Conservation (phyloP, 2,113 vertebrate species). For the Colossoma macropomum region DNA sequence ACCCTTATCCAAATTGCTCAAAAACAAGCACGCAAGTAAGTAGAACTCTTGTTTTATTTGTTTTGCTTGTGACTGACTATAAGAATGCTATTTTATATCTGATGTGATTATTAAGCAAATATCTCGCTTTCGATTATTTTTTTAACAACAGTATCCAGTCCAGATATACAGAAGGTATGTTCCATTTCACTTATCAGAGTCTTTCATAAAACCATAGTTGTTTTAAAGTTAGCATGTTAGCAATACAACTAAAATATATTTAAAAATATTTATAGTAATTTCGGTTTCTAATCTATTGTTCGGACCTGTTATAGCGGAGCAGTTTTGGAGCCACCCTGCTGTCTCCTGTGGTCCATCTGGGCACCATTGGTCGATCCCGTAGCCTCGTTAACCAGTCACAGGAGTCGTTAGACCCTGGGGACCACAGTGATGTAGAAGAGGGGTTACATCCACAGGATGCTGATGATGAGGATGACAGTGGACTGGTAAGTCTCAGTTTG, state of each 20-base stretch:
- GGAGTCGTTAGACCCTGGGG: constrained; percentile 77
- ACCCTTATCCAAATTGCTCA: constrained; percentile 89
- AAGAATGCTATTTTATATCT: background rate
- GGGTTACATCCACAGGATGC: constrained; percentile 81
- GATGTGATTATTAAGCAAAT: background rate
- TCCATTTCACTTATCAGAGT: background rate
- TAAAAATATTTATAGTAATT: background rate
- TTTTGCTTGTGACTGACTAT: background rate
- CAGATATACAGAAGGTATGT: constrained; percentile 89
- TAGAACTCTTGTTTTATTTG: constrained; percentile 8
- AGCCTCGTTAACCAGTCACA: constrained; percentile 80
- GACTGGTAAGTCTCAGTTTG: constrained; percentile 72
- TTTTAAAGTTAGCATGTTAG: background rate
- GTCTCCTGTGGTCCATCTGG: constrained; percentile 80
- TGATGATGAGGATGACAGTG: constrained; percentile 85
- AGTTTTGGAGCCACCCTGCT: constrained; percentile 77
- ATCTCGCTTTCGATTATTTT: constrained; percentile 38
- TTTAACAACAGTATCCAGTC: constrained; percentile 75
- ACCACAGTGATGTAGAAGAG: constrained; percentile 81
- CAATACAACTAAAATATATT: background rate
- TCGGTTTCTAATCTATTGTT: background rate
- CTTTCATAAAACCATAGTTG: background rate
- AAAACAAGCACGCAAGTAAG: constrained; percentile 90
- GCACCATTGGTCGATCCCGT: constrained; percentile 79
- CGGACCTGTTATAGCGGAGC: constrained; percentile 67